Percentiles rank a stretch among this genome's conserved stretches.
These are phyloP conservation scores for Catocala sponsa DNA, from an alignment of 2,888 invertebrate species.

Conservation along the genomic window DNA sequence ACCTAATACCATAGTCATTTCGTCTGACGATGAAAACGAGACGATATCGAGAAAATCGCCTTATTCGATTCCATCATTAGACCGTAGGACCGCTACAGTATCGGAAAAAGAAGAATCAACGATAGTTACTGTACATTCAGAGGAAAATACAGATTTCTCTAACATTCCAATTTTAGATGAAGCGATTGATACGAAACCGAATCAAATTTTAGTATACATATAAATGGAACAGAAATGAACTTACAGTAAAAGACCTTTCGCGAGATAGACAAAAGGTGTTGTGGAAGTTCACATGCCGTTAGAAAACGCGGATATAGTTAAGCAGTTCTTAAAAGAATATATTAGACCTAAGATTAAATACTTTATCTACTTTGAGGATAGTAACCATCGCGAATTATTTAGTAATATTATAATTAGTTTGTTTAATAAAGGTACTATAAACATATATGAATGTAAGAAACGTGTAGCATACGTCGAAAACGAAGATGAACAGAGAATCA, in stretches of 20 bases:
- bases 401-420: not conserved
- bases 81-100: not conserved
- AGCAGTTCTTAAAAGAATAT: too few relatives aligned
- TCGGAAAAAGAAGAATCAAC: not conserved
- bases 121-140: not conserved
- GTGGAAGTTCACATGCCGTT: not conserved
- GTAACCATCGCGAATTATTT: constrained; percentile 8
- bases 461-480: constrained; percentile 30
- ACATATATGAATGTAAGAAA: constrained; percentile 13
- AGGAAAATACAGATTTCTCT: not conserved
- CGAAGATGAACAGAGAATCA: constrained; percentile 35
- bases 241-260: constrained; percentile 5
- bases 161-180: constrained; percentile 3
- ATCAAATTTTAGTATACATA: constrained; percentile 6
- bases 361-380: constrained; percentile 31
- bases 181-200: not conserved
- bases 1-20: not conserved
- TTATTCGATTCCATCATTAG: not conserved
- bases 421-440: too few relatives aligned
- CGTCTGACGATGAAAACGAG: not conserved
- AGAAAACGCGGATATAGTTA: too few relatives aligned
- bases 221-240: constrained; percentile 3
- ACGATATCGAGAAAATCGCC: not conserved
- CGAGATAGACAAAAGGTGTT: constrained; percentile 12
- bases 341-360: not conserved